A percentile compares a stretch with the other conserved stretches of the same genome.
Conservation (phyloP, 2,113 vertebrate genomes). For the Clarias batrachus region DNA sequence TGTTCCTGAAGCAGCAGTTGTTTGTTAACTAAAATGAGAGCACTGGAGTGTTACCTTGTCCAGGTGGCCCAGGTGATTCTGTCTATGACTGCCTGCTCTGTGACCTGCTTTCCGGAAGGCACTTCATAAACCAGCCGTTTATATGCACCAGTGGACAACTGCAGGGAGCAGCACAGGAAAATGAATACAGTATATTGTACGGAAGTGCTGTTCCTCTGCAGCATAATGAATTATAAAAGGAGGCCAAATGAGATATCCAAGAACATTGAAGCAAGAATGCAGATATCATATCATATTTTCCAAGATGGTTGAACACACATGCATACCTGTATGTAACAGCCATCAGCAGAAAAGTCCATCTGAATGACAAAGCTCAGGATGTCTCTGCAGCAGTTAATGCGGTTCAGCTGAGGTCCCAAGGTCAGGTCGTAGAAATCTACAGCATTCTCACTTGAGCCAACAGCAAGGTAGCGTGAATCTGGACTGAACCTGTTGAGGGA, state of each 20-base stretch:
- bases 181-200: background rate
- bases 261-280: background rate
- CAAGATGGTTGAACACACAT: background rate
- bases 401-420: constrained; percentile 86
- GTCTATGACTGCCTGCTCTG: constrained; percentile 87
- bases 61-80: constrained; percentile 97
- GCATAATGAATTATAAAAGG: background rate
- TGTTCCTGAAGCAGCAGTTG: background rate
- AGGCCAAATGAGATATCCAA: background rate
- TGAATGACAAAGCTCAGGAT: constrained; percentile 93
- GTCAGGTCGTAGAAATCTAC: constrained; percentile 96
- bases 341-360: constrained; percentile 96
- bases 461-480: constrained; percentile 87
- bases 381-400: constrained; percentile 93
- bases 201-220: background rate
- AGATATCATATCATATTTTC: background rate
- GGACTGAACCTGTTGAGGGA: constrained; percentile 85
- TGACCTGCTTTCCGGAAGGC: constrained; percentile 93
- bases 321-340: constrained; percentile 84
- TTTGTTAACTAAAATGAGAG: constrained; percentile 1
- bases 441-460: constrained; percentile 91
- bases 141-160: constrained; percentile 96
- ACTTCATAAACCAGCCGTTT: constrained; percentile 96
- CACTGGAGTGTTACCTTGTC: constrained; percentile 82
- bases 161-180: constrained; percentile 24